These are phyloP conservation scores for Clupea harengus DNA, from an alignment of 2,113 vertebrate genomes.

Conservation along the genomic window DNA sequence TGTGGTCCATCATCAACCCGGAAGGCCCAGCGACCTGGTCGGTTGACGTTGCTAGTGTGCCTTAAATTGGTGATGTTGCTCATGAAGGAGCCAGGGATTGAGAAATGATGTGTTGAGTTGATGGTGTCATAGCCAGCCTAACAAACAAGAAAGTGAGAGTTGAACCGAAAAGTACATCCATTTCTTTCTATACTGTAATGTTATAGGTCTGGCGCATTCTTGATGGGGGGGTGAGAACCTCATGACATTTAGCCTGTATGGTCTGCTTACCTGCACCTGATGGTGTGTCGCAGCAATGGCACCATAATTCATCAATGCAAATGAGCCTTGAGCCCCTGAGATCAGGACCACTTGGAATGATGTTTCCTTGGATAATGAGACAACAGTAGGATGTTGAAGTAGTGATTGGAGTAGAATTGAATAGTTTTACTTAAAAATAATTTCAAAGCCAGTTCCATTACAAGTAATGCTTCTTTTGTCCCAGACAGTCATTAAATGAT, in stretches of 20 bases:
- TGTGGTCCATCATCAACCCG: conserved; percentile 29
- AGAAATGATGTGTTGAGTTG: conserved; percentile 19
- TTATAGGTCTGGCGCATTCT: no score
- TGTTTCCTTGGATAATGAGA: conserved; percentile 45
- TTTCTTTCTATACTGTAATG: not conserved
- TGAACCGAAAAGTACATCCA: not conserved
- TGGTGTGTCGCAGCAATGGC: not conserved
- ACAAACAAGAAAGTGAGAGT: not conserved
- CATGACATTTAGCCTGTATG: not conserved
- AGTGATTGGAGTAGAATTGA: not conserved
- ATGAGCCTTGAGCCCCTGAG: conserved; percentile 46
- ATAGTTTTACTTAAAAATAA: not conserved
- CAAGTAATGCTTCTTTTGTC: not conserved
- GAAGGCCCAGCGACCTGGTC: conserved; percentile 50
- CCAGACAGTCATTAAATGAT: no score
- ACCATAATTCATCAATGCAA: conserved; percentile 68
- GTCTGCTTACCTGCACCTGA: conserved; percentile 46
- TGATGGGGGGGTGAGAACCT: no score
- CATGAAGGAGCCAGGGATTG: conserved; percentile 8
- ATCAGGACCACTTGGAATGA: conserved; percentile 64
- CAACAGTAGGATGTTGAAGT: no score
- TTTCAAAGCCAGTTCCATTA: not conserved
- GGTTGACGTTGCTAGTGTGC: conserved; percentile 37
- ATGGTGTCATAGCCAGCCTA: conserved; percentile 39
- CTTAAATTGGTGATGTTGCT: not conserved